Conservation (phyloP, 2,888 invertebrate genomes). For the Synanthedon formicaeformis region DNA sequence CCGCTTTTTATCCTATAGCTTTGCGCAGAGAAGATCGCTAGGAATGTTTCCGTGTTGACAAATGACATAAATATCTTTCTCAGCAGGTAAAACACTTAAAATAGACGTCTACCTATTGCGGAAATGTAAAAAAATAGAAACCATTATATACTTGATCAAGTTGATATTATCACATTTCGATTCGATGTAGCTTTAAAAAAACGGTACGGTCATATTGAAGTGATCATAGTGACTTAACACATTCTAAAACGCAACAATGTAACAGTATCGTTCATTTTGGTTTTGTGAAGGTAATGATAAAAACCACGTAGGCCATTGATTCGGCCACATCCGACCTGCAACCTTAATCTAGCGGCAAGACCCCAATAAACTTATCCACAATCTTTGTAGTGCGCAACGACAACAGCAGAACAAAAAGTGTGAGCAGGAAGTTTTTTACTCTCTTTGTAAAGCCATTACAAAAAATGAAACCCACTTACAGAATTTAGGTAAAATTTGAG, state of each 20-base stretch:
- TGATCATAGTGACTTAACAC: not conserved
- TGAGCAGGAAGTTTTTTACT: not conserved
- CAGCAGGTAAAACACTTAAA: no score
- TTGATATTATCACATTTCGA: no score
- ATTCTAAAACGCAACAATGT: not conserved
- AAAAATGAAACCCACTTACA: conserved; percentile 33
- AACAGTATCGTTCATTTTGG: conserved; percentile 1
- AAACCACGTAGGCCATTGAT: conserved; percentile 1
- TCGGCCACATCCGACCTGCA: conserved; percentile 1
- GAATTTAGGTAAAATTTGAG: conserved; percentile 28
- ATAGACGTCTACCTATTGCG: no score
- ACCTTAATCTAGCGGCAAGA: conserved; percentile 31
- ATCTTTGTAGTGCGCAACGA: not conserved
- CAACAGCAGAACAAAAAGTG: conserved; percentile 15
- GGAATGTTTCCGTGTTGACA: not conserved
- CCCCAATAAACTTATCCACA: conserved; percentile 23
- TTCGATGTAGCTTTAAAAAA: no score
- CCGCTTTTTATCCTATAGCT: conserved; percentile 1
- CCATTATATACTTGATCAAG: no score
- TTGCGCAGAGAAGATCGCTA: not conserved
- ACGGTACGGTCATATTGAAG: not conserved
- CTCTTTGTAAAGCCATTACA: conserved; percentile 9
- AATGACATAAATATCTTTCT: no score
- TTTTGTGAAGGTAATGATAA: conserved; percentile 1
- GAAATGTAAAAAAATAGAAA: no score